Conservation (phyloP, 2,888 invertebrate species). For the Galeruca laticollis region DNA sequence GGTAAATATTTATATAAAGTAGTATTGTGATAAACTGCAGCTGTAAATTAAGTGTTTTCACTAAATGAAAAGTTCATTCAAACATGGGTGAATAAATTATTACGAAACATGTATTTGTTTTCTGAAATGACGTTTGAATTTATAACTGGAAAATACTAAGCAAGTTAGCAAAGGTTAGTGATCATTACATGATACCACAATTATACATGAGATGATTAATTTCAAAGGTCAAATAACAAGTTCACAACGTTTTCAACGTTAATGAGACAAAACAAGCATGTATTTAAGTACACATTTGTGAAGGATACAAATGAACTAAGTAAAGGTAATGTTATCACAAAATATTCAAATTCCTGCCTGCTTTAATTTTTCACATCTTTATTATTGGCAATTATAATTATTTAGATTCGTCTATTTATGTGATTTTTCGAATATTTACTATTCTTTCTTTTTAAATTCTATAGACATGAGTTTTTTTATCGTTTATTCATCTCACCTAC, state of each 20-base stretch:
- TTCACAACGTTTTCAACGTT: neutral
- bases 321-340: no score
- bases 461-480: no score
- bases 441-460: no score
- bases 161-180: neutral
- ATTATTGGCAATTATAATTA: no score
- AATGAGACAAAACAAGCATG: no score
- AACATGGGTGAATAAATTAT: neutral
- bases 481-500: no score
- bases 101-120: neutral
- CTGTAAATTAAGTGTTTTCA: neutral
- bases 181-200: neutral
- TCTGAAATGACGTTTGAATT: neutral
- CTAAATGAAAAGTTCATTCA: neutral
- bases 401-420: no score
- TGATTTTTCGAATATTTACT: no score
- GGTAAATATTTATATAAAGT: conserved; percentile 9
- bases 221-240: neutral
- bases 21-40: neutral
- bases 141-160: neutral
- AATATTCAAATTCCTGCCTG: no score
- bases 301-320: no score
- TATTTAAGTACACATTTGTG: no score
- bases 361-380: no score
- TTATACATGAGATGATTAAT: neutral